Evolutionary conservation across 2,113 vertebrate species (phyloP), one percentile per base, ranked within the genome.

Genomic region (Saiga tatarica): DNA sequence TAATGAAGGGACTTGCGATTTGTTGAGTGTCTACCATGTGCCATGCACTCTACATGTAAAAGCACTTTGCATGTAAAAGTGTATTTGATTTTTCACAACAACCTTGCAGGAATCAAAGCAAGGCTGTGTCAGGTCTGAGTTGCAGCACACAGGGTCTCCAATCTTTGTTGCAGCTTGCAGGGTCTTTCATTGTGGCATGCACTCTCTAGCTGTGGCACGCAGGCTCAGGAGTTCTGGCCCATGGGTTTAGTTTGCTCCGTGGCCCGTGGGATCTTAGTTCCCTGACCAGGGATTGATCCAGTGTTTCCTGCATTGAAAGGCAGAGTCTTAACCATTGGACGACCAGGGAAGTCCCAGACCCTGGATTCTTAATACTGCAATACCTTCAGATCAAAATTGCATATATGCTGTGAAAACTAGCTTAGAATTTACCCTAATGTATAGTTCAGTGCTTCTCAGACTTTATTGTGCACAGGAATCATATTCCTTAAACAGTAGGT

Each of bases 131-230:
- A 23, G 19, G 36, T 13, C 67, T 74, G 36, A 39, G 71, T 1
- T 76, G 39, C 12, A 26, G 12, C 71, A 25, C 39, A 42, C 23
- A 42, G 71, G 3, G 23, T 42, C 71, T 76, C 71, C 0, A 1
- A 25, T 76, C 39, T 42, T 2, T 12, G 0, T 3, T 1, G 71
- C 23, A 42, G 39, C 71, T 42, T 42, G 71, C 12, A 76, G 39
- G 8, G 14, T 14, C 39, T 42, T 76, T 8, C 2, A 0, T 2
- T 26, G 39, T 42, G 23, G 64, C 17, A 5, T 0, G 1, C 3
- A 39, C 71, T 15, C 71, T 76, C 71, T 4, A 14, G 36, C 71
- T 1, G 36, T 7, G 12, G 39, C 39, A 7, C 1, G 0, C 23
- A 14, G 39, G 23, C 71, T 42, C 71, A 42, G 71, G 39, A 14